Evolutionary conservation across 2,113 vertebrate species (phyloP), one percentile per base, ranked within the genome.

Genomic region (Emydocephalus ijimae): DNA sequence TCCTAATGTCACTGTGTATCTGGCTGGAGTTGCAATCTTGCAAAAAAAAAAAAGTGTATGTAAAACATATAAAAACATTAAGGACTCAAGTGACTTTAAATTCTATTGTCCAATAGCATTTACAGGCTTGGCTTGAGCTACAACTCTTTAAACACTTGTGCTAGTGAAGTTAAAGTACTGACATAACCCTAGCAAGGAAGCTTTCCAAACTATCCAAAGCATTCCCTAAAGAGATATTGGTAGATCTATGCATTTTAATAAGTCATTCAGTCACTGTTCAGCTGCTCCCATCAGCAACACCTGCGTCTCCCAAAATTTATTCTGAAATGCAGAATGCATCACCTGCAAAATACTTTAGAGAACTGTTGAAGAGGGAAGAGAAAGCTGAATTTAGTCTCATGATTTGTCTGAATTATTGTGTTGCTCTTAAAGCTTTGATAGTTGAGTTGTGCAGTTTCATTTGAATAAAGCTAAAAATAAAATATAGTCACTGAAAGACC

Each of bases 21-120:
- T 97, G 45, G 98, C 98, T 90, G 99, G 99, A 1, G 99, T 99
- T 93, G 98, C 98, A 92, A 99, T 99, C 99, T 99, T 95, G 8
- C 34, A 45, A 86, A 43, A 87, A 45, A 18, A 81, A 93, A 87
- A 48, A 69, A 91, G 89, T 90, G 88, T 45, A 43, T 52, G 2
- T 69, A 20, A 24, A 54, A 5, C 56, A 9, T 81, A 50, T 43
- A 57, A 20, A 54, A 89, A 57, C 55, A 55, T 57, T 20, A 88
- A 88, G 5, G 39, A 34, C 21, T 39, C 57, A 12, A 57, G 5
- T 48, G 15, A 48, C 43, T 88, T 87, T 54, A 92, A 21, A 81
- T 55, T 91, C 21, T 26, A 39, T 12, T 52, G 74, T 9, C 12
- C 21, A 54, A 54, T n/a, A 64, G 39, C 56, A 39, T 43, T 59